Evolutionary conservation across 2,797 vertebrate genomes (phyloP), one percentile per base, ranked within the genome.

Genomic region (Decapterus maruadsi): DNA sequence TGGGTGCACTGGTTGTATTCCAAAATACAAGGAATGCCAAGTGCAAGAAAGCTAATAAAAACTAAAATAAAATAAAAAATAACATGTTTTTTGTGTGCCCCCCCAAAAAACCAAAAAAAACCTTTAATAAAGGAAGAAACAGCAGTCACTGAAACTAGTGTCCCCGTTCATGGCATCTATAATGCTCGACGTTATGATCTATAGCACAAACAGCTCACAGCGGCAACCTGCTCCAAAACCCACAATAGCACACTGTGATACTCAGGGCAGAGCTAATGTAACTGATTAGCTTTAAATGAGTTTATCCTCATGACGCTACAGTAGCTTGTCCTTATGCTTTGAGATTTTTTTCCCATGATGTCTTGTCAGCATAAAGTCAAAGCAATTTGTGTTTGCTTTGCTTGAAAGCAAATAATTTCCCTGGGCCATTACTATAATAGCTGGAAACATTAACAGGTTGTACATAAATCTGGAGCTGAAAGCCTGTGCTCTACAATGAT

Each of bases 321-420:
- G 45, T n/a, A 71, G 73, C 71, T 77, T 72, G 86, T 88, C 80
- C 86, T 89, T 78, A 76, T 73, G 71, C 76, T 80, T 53, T 34
- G 57, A 74, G 68, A 84, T 66, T 88, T 82, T 89, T 53, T 64
- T 88, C 84, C 83, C 75, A 70, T 68, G 68, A 83, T 38, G 40
- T 80, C 71, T 68, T 74, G 78, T 90, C 87, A 90, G 88, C 82
- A 84, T 69, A 87, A 87, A 89, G 79, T 84, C 75, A 83, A 83
- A 81, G 87, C 81, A 89, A 87, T 87, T 87, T 91, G 63, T 83
- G 74, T 90, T 89, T 84, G 82, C 80, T 88, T 90, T 86, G 81
- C 82, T 84, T 72, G 74, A 83, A 80, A 84, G 71, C 74, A 77
- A 87, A 81, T 89, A 17, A 85, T 92, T 91, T 90, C 87, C 83